phyloP scores from a whole-genome alignment of 2,888 invertebrate genomes.

The Microchrysa polita region DNA sequence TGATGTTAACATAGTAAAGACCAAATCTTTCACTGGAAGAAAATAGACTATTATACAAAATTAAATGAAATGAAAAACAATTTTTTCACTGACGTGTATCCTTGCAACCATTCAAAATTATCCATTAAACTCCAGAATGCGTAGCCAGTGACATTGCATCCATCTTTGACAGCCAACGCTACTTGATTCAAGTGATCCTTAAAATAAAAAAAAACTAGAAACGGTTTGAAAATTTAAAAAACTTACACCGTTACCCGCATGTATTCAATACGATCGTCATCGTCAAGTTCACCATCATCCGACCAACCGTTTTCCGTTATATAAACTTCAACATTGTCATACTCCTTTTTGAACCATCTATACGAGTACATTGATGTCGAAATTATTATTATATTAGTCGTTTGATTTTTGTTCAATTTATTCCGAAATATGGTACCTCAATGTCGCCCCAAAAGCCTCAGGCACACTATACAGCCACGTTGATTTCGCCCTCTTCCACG shows the following conservation, averaged over 20 bases:
- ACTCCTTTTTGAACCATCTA: slow-evolving; percentile 68
- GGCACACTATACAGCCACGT: slow-evolving; percentile 58
- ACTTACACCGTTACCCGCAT: slow-evolving; percentile 53
- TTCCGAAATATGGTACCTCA: slow-evolving; percentile 45
- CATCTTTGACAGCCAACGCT: slow-evolving; percentile 54
- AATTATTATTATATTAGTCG: too few species aligned
- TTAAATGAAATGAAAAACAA: neutral
- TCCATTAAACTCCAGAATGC: slow-evolving; percentile 58
- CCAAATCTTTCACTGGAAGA: slow-evolving; percentile 73
- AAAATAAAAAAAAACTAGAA: neutral
- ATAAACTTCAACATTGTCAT: slow-evolving; percentile 67
- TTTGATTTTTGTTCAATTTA: neutral
- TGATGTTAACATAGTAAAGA: slow-evolving; percentile 74
- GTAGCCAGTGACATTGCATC: slow-evolving; percentile 56
- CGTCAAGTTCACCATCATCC: slow-evolving; percentile 61
- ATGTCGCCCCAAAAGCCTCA: slow-evolving; percentile 54
- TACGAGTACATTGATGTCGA: neutral
- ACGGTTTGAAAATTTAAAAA: neutral
- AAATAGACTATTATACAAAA: slow-evolving; percentile 19
- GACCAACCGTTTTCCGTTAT: slow-evolving; percentile 72
- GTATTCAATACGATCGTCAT: slow-evolving; percentile 59
- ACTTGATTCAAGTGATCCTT: slow-evolving; percentile 57
- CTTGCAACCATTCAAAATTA: slow-evolving; percentile 58
- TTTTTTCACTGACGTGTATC: slow-evolving; percentile 55
- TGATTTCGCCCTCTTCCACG: slow-evolving; percentile 57